A percentile compares a stretch with the other conserved stretches of the same genome.
These are phyloP conservation scores for Pagrus major DNA, from an alignment of 2,113 vertebrate species.

Conservation along the genomic window DNA sequence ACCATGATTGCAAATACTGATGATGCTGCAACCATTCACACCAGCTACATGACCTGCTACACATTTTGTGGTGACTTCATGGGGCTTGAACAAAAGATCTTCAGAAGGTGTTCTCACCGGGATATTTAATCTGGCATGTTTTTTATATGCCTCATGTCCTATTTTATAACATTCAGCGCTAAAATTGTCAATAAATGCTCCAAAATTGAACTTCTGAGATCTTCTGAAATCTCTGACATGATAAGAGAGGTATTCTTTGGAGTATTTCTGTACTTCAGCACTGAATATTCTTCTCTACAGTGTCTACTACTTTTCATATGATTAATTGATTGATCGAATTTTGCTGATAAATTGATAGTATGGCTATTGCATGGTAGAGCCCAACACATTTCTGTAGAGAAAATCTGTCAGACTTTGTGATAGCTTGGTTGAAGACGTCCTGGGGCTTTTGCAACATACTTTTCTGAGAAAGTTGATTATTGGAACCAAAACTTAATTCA, in stretches of 20 bases:
- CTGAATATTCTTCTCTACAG: neutral
- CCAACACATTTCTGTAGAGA: neutral
- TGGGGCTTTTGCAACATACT: neutral
- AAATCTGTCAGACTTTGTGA: neutral
- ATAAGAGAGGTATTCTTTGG: neutral
- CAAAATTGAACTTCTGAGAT: neutral
- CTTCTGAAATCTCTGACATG: conserved; percentile 1
- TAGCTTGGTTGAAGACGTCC: neutral
- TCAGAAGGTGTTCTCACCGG: neutral
- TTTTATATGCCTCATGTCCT: neutral
- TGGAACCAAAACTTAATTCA: neutral
- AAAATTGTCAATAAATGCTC: neutral
- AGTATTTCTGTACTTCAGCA: conserved; percentile 12
- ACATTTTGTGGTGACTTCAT: conserved; percentile 7
- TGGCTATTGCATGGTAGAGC: neutral
- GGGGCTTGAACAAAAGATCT: neutral
- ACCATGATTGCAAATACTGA: conserved; percentile 1
- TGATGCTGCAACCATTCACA: conserved; percentile 1
- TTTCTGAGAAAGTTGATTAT: neutral
- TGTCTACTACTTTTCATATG: neutral
- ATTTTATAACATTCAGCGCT: neutral
- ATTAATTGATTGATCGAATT: neutral
- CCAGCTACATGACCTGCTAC: neutral
- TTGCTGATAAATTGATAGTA: neutral
- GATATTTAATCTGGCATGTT: neutral